A percentile compares a stretch with the other conserved stretches of the same genome.
phyloP scores from a whole-genome alignment of 2,113 vertebrate genomes.

The Amazona guildingii region DNA sequence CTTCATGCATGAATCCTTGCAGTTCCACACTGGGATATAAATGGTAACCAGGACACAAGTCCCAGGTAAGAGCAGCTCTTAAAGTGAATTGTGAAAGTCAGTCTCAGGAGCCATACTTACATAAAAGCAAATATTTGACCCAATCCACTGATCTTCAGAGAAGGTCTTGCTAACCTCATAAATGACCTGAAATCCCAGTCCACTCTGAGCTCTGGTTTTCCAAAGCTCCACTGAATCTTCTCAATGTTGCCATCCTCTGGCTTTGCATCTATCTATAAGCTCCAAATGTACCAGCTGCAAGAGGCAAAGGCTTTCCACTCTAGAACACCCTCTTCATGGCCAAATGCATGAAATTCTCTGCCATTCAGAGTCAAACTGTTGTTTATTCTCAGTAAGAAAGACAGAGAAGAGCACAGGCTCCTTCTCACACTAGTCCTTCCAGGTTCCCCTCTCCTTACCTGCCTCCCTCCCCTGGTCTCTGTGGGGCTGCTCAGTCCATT shows the following conservation, averaged over 20 bases:
- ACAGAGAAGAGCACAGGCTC: not conserved
- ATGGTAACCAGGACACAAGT: not conserved
- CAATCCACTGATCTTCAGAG: not conserved
- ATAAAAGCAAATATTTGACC: not conserved
- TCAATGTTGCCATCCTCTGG: not conserved
- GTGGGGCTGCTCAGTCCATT: not conserved
- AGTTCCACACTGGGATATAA: not conserved
- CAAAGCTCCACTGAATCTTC: not conserved
- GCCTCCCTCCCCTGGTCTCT: not conserved
- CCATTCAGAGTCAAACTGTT: not conserved
- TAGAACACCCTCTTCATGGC: not conserved
- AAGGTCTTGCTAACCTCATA: not conserved
- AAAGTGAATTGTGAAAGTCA: not conserved
- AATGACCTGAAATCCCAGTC: not conserved
- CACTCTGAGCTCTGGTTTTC: not conserved
- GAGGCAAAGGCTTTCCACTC: not conserved
- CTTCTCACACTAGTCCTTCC: not conserved
- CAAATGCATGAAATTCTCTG: not conserved
- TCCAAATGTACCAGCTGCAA: not conserved
- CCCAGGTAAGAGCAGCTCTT: not conserved
- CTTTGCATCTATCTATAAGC: not conserved
- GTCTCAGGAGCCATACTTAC: not conserved
- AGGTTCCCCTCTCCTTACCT: not conserved
- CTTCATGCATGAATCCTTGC: accelerated
- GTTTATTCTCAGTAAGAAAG: not conserved